Evolutionary conservation across 2,797 vertebrate species (phyloP).

Genomic region (Uromys caudimaculatus): DNA sequence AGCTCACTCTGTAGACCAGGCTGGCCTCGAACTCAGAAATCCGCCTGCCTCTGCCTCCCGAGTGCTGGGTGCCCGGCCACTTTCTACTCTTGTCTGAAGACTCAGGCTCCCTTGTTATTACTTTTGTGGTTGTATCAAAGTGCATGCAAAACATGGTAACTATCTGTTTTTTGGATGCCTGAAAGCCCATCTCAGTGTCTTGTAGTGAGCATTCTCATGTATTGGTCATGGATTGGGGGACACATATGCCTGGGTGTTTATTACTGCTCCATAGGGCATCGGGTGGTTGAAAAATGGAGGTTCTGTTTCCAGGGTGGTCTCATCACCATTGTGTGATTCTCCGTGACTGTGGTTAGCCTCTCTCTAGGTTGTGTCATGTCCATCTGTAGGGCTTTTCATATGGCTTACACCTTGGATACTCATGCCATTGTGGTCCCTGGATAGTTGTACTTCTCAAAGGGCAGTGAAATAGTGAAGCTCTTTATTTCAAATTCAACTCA

Average conservation of each 20-base stretch:
- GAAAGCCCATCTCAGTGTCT: background rate
- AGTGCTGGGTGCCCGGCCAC: too few species aligned
- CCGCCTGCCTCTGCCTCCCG: too few species aligned
- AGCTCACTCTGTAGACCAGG: too few species aligned
- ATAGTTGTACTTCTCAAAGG: constrained; percentile 18
- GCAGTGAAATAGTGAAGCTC: constrained; percentile 13
- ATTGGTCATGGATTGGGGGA: background rate
- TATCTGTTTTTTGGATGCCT: background rate
- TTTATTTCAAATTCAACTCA: constrained; percentile 51
- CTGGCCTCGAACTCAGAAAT: too few species aligned
- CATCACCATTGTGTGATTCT: background rate
- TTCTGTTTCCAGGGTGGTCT: constrained; percentile 23
- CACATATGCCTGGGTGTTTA: background rate
- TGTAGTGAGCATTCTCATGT: background rate
- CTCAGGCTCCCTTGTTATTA: background rate
- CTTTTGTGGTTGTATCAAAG: constrained; percentile 15
- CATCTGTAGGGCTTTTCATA: background rate
- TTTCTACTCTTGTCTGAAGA: constrained; percentile 56
- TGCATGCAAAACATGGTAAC: background rate
- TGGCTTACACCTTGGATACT: background rate
- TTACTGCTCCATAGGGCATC: background rate
- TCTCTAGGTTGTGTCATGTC: background rate
- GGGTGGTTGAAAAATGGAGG: background rate
- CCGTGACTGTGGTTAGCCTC: background rate
- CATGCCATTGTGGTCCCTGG: background rate